Evolutionary conservation across 1,140 invertebrate species (phyloP), one percentile per base, ranked within the genome.

Genomic region (Conopomorpha cramerella): DNA sequence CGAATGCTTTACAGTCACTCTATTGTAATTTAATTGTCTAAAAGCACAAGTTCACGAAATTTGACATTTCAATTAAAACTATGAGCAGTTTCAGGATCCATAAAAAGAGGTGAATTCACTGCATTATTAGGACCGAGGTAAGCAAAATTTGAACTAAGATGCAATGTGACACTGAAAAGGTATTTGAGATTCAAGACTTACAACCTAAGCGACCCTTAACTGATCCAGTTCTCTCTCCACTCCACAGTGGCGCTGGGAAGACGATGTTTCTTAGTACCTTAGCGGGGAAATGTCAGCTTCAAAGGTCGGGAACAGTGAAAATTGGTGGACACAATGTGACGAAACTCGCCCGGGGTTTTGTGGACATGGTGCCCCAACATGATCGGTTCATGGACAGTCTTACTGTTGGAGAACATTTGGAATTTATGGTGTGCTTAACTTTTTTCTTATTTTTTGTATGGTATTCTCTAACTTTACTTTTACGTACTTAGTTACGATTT

Each of bases 101-200:
- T 74, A 39, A 54, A 45, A 35, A 39, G 49, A 34, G 59, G 60
- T 3, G 70, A 72, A 35, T 71, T 74, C 36, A 51, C 58, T 1
- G 70, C 70, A 2, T 44, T 74, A 3, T 55, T 74, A 18, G 70
- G 70, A 18, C 70, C 70, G 16, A 74, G 70, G 70, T 68, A 55
- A 55, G 15, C 35, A 38, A 16, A 8, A 25, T 13, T 4, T 25
- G 16, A 12, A 15, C 0, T 26, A 37, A 12, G 23, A 25, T 16
- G 7, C 27, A 34, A 25, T 18, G 17, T 13, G 12, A 29, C 4
- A 13, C 13, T 16, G 30, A 31, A n/a, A 31, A 31, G 6, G 15
- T 13, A 6, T 16, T 4, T 6, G 13, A 15, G 4, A 16, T 16
- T n/a, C 7, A 13, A 31, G 16, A 31, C 7, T 3, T 4, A 6